Evolutionary conservation across 2,797 vertebrate species (phyloP), one percentile per base, ranked within the genome.

Genomic region (Lagodon rhomboides): DNA sequence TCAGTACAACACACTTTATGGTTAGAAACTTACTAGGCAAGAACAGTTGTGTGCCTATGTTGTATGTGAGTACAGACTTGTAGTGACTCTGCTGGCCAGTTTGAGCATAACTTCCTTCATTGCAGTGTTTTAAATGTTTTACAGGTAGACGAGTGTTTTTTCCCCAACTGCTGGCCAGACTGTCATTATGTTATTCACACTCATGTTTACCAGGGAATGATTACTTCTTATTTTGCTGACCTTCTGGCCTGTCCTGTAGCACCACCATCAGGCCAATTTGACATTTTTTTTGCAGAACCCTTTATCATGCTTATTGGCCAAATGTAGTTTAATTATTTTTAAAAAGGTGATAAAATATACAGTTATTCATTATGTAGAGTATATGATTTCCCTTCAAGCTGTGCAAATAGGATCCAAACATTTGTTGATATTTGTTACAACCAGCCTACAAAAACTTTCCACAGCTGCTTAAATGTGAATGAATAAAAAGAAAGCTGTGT

Each of bases 181-280:
- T 20, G 16, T 2, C 27, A 9, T 38, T 59, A 10, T 34, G 4
- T 8, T 15, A 9, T 20, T 12, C 20, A 25, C 6, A 12, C 12
- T 20, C 22, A 18, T 17, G 50, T 34, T 38, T 0, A 46, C 18
- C 27, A 41, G 41, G 41, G 18, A 38, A n/a, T 25, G 13, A 61
- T 27, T 27, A 9, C 11, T 16, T 23, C 22, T 17, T 38, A 27
- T 18, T 54, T 56, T 23, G 50, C 16, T 62, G 43, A 58, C 5
- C n/a, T 77, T 17, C 12, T 54, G 4, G 17, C 27, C 27, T 61
- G 15, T 58, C 20, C 64, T 56, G 51, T 7, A 63, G 77, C 49
- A 30, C 50, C 41, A 56, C 8, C 63, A 41, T 60, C 23, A 62
- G 56, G 55, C 53, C 49, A 30, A 17, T 56, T 23, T 13, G n/a